Percentiles rank a stretch among this genome's conserved stretches.
phyloP scores from a whole-genome alignment of 2,797 vertebrate genomes.

The Typhlichthys subterraneus region DNA sequence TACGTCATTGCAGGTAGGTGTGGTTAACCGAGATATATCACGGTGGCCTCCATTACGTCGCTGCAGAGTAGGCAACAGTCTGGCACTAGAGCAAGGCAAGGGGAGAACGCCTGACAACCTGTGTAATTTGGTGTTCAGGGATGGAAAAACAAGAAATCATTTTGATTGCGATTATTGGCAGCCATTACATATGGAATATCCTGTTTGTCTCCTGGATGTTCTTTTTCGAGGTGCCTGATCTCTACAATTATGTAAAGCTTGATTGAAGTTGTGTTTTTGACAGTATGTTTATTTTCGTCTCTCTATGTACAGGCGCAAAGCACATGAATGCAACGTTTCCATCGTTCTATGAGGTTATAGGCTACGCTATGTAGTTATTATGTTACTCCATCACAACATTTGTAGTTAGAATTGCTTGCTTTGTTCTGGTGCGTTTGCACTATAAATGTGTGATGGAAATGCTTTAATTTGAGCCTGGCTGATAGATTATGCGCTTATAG shows the following conservation, averaged over 20 bases:
- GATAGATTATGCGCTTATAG: constrained; percentile 17
- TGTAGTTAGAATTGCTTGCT: constrained; percentile 51
- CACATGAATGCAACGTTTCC: constrained; percentile 30
- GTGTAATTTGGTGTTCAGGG: constrained; percentile 6
- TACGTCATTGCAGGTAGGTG: constrained; percentile 72
- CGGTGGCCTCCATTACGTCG: constrained; percentile 34
- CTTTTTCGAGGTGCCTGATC: background rate
- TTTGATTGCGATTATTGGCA: constrained; percentile 17
- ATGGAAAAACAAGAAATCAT: constrained; percentile 49
- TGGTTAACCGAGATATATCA: constrained; percentile 44
- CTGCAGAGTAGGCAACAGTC: constrained; percentile 46
- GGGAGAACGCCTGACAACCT: constrained; percentile 14
- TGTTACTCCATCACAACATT: background rate
- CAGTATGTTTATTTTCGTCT: constrained; percentile 14
- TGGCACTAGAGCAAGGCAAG: constrained; percentile 23
- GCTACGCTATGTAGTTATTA: constrained; percentile 22
- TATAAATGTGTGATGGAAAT: background rate
- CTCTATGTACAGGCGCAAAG: constrained; percentile 41
- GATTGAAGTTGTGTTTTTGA: constrained; percentile 51
- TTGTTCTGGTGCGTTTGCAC: constrained; percentile 3
- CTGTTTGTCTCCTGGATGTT: constrained; percentile 30
- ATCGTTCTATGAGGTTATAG: constrained; percentile 15
- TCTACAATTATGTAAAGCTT: constrained; percentile 54
- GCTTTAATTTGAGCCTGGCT: constrained; percentile 11
- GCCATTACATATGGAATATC: constrained; percentile 43